Percentiles rank a stretch among this genome's conserved stretches.
These are phyloP conservation scores for Ptilodon capucinus DNA, from an alignment of 2,888 invertebrate species.

Conservation along the genomic window DNA sequence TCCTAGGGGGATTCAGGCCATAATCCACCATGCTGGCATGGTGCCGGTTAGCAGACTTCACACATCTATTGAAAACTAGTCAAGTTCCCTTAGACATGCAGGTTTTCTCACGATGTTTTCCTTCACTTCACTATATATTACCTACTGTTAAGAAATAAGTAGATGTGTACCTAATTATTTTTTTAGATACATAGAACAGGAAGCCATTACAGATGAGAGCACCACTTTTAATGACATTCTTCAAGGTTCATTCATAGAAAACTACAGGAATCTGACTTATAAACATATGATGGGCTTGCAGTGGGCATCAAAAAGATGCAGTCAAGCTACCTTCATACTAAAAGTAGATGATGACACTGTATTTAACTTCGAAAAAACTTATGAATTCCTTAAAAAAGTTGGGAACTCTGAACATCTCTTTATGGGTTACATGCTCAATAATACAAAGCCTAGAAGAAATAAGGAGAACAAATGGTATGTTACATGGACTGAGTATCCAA, in stretches of 20 bases:
- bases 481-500: constrained; percentile 84
- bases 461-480: constrained; percentile 92
- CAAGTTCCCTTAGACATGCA: neutral
- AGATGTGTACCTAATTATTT: no score
- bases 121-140: no score
- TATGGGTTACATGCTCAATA: constrained; percentile 86
- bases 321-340: constrained; percentile 71
- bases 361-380: constrained; percentile 84
- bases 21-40: no score
- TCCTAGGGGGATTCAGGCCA: no score
- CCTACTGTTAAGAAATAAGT: no score
- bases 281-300: constrained; percentile 92
- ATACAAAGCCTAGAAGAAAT: constrained; percentile 85
- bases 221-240: constrained; percentile 85
- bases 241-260: constrained; percentile 90
- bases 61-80: no score
- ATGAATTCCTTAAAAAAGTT: constrained; percentile 38
- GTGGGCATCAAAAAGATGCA: constrained; percentile 87
- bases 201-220: constrained; percentile 84
- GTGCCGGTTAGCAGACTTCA: no score
- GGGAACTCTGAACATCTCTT: constrained; percentile 52
- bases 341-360: constrained; percentile 69
- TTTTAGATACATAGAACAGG: constrained; percentile 76
- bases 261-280: constrained; percentile 90
- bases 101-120: no score